Conservation (phyloP, 2,797 vertebrate genomes). For the Moxostoma hubbsi region DNA sequence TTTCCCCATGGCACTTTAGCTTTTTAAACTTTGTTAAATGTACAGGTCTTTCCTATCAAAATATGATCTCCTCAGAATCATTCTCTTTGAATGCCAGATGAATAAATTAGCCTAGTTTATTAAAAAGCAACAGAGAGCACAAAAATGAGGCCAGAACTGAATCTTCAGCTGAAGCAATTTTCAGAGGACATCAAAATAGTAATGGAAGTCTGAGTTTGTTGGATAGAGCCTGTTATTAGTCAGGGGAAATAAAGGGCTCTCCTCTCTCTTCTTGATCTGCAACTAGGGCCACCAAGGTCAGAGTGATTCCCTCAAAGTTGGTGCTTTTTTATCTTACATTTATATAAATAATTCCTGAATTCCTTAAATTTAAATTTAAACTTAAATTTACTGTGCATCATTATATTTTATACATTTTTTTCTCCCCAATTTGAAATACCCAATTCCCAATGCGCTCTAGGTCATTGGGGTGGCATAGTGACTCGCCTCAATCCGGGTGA, state of each 20-base stretch:
- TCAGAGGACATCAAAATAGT: constrained; percentile 74
- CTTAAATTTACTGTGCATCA: too few relatives aligned
- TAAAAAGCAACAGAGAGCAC: constrained; percentile 68
- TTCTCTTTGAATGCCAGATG: constrained; percentile 56
- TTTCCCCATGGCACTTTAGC: constrained; percentile 21
- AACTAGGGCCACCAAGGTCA: background rate
- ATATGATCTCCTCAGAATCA: constrained; percentile 58
- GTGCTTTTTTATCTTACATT: background rate
- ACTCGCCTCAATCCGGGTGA: too few relatives aligned
- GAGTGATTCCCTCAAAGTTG: constrained; percentile 7
- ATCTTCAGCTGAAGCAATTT: constrained; percentile 73
- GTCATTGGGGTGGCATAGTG: too few relatives aligned
- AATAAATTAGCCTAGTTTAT: constrained; percentile 73
- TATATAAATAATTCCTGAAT: too few relatives aligned
- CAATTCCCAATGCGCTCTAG: too few relatives aligned
- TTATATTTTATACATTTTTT: too few relatives aligned
- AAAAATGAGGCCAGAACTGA: constrained; percentile 72
- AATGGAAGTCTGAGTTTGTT: constrained; percentile 70
- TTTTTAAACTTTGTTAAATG: constrained; percentile 9
- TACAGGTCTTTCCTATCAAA: constrained; percentile 56
- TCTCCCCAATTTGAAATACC: too few relatives aligned
- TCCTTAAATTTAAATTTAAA: background rate
- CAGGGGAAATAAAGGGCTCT: constrained; percentile 69
- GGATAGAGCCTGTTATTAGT: constrained; percentile 68
- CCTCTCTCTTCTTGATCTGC: constrained; percentile 10